These are phyloP conservation scores for Passer montanus DNA, from an alignment of 2,113 vertebrate species.

Conservation along the genomic window DNA sequence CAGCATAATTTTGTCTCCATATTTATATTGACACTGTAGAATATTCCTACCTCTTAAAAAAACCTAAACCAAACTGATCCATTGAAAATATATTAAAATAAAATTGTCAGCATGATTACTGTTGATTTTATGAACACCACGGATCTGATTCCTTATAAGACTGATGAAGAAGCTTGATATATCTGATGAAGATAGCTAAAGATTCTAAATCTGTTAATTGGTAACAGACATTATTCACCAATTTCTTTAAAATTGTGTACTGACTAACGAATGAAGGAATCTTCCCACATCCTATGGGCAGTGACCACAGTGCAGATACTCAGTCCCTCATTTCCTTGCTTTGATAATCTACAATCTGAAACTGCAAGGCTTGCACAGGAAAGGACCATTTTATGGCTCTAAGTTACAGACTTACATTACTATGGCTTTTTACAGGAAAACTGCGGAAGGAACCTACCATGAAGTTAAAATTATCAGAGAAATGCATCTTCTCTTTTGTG, in stretches of 20 bases:
- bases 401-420: not conserved
- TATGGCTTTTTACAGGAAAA: not conserved
- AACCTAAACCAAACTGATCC: not conserved
- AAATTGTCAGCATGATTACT: not conserved
- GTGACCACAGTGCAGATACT: not conserved
- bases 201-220: not conserved
- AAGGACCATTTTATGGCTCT: not conserved
- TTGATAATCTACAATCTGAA: not conserved
- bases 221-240: not conserved
- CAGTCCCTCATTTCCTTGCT: not conserved
- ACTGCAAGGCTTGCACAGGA: not conserved
- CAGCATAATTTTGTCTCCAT: slow-evolving; percentile 31
- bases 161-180: not conserved
- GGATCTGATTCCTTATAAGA: not conserved
- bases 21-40: slow-evolving; percentile 30
- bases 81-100: not conserved
- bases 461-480: not conserved
- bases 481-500: not conserved
- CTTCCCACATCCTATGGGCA: not conserved
- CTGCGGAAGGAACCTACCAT: not conserved
- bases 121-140: not conserved
- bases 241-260: not conserved
- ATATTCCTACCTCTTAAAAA: not conserved
- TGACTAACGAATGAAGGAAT: not conserved
- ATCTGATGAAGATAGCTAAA: not conserved